A percentile compares a stretch with the other conserved stretches of the same genome.
Conservation (phyloP, 2,888 invertebrate genomes). For the Penaeus monodon region DNA sequence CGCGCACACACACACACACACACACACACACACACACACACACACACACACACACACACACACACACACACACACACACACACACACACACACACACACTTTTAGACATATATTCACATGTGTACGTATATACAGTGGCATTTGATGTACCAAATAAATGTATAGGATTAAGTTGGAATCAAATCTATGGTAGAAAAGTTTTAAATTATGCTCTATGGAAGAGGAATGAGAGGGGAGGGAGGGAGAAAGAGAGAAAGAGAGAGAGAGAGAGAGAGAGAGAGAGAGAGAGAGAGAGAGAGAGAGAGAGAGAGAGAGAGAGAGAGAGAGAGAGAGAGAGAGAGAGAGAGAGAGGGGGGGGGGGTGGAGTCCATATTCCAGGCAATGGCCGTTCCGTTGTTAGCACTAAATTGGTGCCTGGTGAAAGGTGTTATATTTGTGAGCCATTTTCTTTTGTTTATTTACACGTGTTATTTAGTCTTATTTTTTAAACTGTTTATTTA, state of each 20-base stretch:
- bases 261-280: not conserved
- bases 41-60: constrained; percentile 8
- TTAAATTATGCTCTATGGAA: not conserved
- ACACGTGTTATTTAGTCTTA: no score
- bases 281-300: not conserved
- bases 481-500: not conserved
- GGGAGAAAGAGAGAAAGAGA: not conserved
- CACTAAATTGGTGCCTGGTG: no score
- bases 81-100: constrained; percentile 17
- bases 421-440: no score
- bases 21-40: constrained; percentile 13
- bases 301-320: not conserved
- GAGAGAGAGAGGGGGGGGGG: no score
- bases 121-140: not conserved
- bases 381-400: no score
- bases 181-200: not conserved
- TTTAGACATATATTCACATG: constrained; percentile 3
- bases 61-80: constrained; percentile 24
- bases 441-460: no score
- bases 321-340: no score
- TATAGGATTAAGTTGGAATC: not conserved
- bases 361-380: no score
- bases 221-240: not conserved
- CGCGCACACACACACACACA: not conserved
- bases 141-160: no score